Percentiles rank a stretch among this genome's conserved stretches.
Evolutionary conservation across 2,888 invertebrate genomes (phyloP).

Genomic region (Orgyia antiqua): DNA sequence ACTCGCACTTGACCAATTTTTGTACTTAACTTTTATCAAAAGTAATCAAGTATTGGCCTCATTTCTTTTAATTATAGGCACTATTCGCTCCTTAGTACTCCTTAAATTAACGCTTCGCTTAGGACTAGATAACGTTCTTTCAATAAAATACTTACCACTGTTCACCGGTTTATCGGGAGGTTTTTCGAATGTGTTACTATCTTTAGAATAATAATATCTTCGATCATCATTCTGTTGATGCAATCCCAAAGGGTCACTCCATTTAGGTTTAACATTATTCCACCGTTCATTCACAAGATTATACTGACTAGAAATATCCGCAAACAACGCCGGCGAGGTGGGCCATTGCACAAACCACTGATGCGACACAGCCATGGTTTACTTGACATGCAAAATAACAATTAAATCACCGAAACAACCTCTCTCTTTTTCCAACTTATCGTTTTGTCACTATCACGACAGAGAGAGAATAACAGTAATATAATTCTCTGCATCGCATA

Average conservation of each 20-base stretch:
- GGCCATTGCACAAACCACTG: conserved; percentile 75
- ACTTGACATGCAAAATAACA: conserved; percentile 27
- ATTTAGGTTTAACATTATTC: conserved; percentile 28
- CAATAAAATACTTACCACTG: conserved; percentile 28
- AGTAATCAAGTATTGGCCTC: too few species aligned
- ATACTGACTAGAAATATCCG: conserved; percentile 53
- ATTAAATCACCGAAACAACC: conserved; percentile 21
- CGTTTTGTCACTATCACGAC: conserved; percentile 18
- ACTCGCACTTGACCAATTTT: too few species aligned
- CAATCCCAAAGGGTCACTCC: conserved; percentile 23
- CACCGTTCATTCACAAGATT: conserved; percentile 45
- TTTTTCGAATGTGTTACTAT: conserved; percentile 12
- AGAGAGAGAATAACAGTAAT: conserved; percentile 23
- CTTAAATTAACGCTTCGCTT: too few species aligned
- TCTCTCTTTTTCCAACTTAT: conserved; percentile 30
- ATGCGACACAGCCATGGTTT: conserved; percentile 64
- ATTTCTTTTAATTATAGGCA: too few species aligned
- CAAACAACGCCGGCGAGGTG: conserved; percentile 49
- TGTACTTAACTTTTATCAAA: too few species aligned
- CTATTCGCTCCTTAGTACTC: too few species aligned
- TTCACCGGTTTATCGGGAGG: conserved; percentile 18
- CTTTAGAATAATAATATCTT: conserved; percentile 13
- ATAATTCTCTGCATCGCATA: conserved; percentile 34
- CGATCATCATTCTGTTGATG: conserved; percentile 19
- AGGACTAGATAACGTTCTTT: too few species aligned